Percentiles rank a stretch among this genome's conserved stretches.
phyloP scores from a whole-genome alignment of 2,888 invertebrate species.

The Tholera decimalis region DNA sequence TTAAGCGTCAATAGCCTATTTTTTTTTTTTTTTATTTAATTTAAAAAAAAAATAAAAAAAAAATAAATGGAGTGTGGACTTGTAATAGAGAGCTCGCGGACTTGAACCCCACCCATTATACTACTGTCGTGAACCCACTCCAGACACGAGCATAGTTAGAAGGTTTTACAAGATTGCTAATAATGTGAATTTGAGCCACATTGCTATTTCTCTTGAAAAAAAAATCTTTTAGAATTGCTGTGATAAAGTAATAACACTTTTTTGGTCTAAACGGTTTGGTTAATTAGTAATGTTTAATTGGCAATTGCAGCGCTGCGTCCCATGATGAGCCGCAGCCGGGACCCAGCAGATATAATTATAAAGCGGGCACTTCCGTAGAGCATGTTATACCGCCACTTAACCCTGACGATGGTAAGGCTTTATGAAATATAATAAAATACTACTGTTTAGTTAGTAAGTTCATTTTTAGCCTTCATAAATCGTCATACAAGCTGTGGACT shows the following conservation, averaged over 20 bases:
- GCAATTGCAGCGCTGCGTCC: slow-evolving; percentile 75
- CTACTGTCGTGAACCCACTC: too few species aligned
- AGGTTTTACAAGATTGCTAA: too few species aligned
- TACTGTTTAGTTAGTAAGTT: neutral
- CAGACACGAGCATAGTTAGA: too few species aligned
- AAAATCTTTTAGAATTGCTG: too few species aligned
- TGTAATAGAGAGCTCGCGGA: too few species aligned
- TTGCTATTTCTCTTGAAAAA: too few species aligned
- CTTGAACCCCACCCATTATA: too few species aligned
- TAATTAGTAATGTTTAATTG: slow-evolving; percentile 7
- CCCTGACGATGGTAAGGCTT: slow-evolving; percentile 73
- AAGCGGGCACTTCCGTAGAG: slow-evolving; percentile 77
- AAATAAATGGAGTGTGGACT: too few species aligned
- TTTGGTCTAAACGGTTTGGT: neutral
- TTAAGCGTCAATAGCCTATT: too few species aligned
- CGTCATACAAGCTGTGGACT: neutral
- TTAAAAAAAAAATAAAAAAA: too few species aligned
- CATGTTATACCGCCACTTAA: slow-evolving; percentile 73
- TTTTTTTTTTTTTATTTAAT: too few species aligned
- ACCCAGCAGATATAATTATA: slow-evolving; percentile 69
- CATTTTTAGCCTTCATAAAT: neutral
- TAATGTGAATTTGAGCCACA: too few species aligned
- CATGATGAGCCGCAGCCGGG: slow-evolving; percentile 78
- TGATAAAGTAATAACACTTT: neutral
- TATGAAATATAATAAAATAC: neutral